Evolutionary conservation across 2,797 vertebrate genomes (phyloP).

Genomic region (Poecilia velifera): DNA sequence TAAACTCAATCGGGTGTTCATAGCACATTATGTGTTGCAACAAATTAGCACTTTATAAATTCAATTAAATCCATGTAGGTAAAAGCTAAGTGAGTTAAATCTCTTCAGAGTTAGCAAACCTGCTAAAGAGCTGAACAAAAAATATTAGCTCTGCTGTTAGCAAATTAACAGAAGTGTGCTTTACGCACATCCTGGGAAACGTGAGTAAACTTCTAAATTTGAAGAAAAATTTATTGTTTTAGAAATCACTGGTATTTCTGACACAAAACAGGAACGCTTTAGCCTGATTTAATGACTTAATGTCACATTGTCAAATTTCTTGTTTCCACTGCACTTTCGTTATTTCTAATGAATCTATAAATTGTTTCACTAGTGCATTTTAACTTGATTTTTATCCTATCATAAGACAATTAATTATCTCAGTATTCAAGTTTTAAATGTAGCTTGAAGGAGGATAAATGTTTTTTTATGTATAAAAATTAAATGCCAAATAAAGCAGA

Average conservation of each 20-base stretch:
- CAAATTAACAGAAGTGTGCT: neutral
- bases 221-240: neutral
- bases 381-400: neutral
- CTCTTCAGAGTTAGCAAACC: no score
- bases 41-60: no score
- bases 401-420: conserved; percentile 1
- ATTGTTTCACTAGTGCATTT: conserved; percentile 11
- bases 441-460: neutral
- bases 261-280: neutral
- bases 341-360: conserved; percentile 11
- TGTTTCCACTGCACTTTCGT: neutral
- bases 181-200: neutral
- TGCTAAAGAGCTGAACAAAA: no score
- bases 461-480: neutral
- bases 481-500: neutral
- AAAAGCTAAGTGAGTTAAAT: no score
- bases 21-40: no score
- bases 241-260: neutral
- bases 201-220: neutral
- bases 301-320: neutral
- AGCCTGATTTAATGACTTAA: neutral
- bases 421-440: neutral
- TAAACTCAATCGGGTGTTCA: no score
- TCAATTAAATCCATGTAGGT: no score
- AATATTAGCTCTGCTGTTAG: no score